Percentiles rank a stretch among this genome's conserved stretches.
Conservation (phyloP, 2,113 vertebrate genomes). For the Mobula hypostoma region DNA sequence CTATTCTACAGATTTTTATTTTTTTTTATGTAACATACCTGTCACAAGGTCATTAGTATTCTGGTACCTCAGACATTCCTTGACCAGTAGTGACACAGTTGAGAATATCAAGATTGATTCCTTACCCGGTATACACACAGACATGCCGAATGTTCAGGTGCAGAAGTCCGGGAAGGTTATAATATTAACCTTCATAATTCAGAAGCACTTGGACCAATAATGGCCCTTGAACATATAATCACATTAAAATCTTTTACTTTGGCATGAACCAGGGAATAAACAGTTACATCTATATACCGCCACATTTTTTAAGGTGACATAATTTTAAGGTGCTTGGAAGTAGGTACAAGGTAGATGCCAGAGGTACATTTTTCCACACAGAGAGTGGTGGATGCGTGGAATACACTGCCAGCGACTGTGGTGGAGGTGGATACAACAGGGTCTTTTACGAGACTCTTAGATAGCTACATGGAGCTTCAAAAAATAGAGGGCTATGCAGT, state of each 20-base stretch:
- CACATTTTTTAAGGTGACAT: too few relatives aligned
- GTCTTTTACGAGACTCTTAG: too few relatives aligned
- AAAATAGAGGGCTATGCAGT: too few relatives aligned
- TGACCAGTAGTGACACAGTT: not conserved
- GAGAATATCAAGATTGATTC: not conserved
- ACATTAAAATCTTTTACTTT: not conserved
- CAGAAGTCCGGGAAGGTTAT: not conserved
- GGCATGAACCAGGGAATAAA: not conserved
- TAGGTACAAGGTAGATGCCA: too few relatives aligned
- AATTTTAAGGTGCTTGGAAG: too few relatives aligned
- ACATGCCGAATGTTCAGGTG: not conserved
- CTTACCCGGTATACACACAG: not conserved
- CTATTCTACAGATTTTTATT: not conserved
- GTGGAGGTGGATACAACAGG: too few relatives aligned
- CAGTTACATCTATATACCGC: not conserved
- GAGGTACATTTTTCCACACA: too few relatives aligned
- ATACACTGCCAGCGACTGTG: too few relatives aligned
- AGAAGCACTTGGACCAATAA: not conserved
- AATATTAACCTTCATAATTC: not conserved
- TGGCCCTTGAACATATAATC: not conserved
- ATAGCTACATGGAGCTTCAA: too few relatives aligned
- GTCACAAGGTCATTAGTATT: not conserved
- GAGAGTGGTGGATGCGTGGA: too few relatives aligned
- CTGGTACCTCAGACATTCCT: not conserved
- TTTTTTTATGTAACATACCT: not conserved